Evolutionary conservation across 1,140 invertebrate species (phyloP), one percentile per base, ranked within the genome.

Genomic region (Drosophila novamexicana): DNA sequence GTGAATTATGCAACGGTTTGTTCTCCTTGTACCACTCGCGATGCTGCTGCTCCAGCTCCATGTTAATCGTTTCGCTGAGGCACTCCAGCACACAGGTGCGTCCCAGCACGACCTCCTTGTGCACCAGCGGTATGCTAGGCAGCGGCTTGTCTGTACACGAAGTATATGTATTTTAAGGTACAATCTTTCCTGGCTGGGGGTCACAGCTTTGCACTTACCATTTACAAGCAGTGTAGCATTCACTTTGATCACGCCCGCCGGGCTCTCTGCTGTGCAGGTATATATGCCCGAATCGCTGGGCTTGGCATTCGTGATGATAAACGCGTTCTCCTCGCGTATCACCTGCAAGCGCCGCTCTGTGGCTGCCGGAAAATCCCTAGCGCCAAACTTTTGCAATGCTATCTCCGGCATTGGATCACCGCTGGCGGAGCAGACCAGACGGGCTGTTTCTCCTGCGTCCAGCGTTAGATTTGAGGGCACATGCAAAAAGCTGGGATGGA

Each of bases 281-380:
- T 99, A 99, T 2, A 97, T 93, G 2, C 98, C 98, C 84, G 96
- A 96, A 92, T 99, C 98, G 40, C 94, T 94, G 0, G 95, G 94
- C 93, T 97, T 97, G 7, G 97, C 96, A 93, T 98, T 96, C 7
- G 97, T 94, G 72, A 99, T 99, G 82, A 98, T 97, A 82, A 99
- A 97, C 2, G 96, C 95, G 92, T 98, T 97, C 92, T 99, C 98
- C 22, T 95, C 95, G 1, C 97, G 96, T 94, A 98, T 97, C 39
- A 98, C 97, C 91, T 97, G 96, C 95, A 99, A 96, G 22, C 98
- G 93, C 45, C 98, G 95, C 92, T 99, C 98, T 64, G 96, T 94
- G 12, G 98, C 98, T 7, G 98, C 98, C 8, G 98, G 98, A 92
- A 99, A 99, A 92, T 98, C 96, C 91, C 97, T 97, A 0, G 96